Percentiles rank a stretch among this genome's conserved stretches.
Evolutionary conservation across 1,140 invertebrate genomes (phyloP).

Genomic region (Drosophila jambulina): DNA sequence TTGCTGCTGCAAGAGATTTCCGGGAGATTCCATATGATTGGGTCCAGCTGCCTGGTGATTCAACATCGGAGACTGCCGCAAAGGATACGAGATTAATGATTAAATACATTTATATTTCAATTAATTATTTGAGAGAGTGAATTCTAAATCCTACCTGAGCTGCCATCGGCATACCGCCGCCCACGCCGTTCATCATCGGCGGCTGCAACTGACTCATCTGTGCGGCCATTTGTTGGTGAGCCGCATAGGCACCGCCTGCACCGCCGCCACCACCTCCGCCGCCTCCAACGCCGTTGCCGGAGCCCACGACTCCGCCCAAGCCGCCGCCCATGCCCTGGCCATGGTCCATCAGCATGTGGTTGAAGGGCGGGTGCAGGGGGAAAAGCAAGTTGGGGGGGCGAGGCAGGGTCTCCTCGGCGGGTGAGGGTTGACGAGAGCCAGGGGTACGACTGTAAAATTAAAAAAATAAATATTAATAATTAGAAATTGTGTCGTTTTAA

Average conservation of each 20-base stretch:
- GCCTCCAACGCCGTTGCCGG: conserved; percentile 50
- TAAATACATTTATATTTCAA: not conserved
- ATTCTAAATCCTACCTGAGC: conserved; percentile 68
- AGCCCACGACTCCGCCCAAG: conserved; percentile 60
- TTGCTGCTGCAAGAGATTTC: conserved; percentile 84
- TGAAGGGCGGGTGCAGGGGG: conserved; percentile 76
- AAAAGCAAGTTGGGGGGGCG: conserved; percentile 75
- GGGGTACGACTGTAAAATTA: conserved; percentile 91
- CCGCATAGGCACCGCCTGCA: conserved; percentile 66
- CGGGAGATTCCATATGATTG: conserved; percentile 84
- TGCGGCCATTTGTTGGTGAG: conserved; percentile 82
- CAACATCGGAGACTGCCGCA: conserved; percentile 75
- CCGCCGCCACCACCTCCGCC: conserved; percentile 33
- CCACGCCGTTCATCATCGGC: conserved; percentile 84
- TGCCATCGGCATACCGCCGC: conserved; percentile 83
- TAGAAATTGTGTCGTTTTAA: not conserved
- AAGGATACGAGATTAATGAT: conserved; percentile 6
- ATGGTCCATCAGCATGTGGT: conserved; percentile 85
- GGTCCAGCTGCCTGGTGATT: conserved; percentile 80
- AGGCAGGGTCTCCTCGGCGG: conserved; percentile 90
- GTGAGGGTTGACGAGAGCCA: conserved; percentile 95
- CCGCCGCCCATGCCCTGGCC: conserved; percentile 64
- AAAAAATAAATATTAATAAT: conserved; percentile 19
- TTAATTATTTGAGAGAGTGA: not conserved
- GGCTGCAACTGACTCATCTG: conserved; percentile 84